Conservation (phyloP, 2,113 vertebrate species). For the Arenaria interpres region DNA sequence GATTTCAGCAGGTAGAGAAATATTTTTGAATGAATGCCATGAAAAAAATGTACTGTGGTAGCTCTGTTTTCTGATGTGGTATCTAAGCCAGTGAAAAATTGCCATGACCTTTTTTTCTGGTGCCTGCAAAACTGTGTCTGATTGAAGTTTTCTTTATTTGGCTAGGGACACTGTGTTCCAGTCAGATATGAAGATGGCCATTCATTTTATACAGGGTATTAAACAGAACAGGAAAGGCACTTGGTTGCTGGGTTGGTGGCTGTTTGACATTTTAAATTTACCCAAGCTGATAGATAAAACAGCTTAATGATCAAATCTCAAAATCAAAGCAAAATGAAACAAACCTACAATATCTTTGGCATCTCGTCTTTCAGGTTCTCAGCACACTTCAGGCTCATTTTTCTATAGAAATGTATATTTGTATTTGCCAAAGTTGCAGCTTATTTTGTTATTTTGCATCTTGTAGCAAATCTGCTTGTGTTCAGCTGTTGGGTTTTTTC, state of each 20-base stretch:
- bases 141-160: neutral
- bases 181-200: neutral
- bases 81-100: neutral
- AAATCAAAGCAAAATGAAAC: neutral
- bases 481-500: neutral
- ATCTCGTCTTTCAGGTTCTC: neutral
- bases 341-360: neutral
- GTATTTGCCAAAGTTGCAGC: neutral
- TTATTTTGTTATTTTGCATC: neutral
- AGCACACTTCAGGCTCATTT: neutral
- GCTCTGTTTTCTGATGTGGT: neutral
- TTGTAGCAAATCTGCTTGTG: neutral
- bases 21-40: neutral
- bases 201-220: neutral
- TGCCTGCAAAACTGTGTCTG: neutral
- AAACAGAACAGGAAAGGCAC: neutral
- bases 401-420: neutral
- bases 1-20: neutral
- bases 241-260: neutral
- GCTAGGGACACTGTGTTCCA: neutral
- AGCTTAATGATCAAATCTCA: neutral
- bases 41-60: neutral
- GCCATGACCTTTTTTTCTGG: neutral
- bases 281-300: neutral
- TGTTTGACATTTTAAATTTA: neutral